Base-by-base conservation (phyloP, 2,113 vertebrate species). In the Scalopus aquaticus region DNA sequence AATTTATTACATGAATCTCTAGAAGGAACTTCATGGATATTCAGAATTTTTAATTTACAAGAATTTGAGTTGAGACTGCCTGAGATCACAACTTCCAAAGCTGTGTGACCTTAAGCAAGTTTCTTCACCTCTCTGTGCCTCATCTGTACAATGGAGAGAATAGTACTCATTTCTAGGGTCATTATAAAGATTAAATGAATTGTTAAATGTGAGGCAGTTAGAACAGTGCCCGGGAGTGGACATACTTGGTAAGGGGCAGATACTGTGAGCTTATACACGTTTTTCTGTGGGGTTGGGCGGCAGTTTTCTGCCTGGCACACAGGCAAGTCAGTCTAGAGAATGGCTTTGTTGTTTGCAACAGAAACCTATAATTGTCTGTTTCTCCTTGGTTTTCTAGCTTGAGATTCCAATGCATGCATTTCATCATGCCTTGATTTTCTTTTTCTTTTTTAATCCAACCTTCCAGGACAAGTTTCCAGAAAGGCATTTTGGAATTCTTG, bases 401-500 rank as follows among this genome's bases (percentile, higher is more conserved):
- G 37, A 39, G 76, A 82, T 49, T 56, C 62, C 64, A 82, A 1
- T 32, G 58, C 64, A 37, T 4, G 20, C 37, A 70, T 79, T 95
- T 92, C 96, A 79, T 93, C 54, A 58, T 79, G 83, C 72, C 67
- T 93, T 39, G 73, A 72, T 81, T 86, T 92, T 87, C 54, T 60
- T 56, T 20, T 6, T 9, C 24, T 73, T 72, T 93, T 90, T 91
- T 49, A 94, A 89, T 91, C 79, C 46, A 94, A 19, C 49, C 65
- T 90, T 92, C 83, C 26, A 79, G 65, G 73, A 92, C 42, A 39
- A 62, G 62, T 67, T 93, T 96, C 62, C 86, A 95, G 54, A 30
- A 60, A 90, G 51, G 60, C 92, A 93, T 67, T 87, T 91, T 91
- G 69, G 85, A 94, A 95, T 96, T 94, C 42, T 85, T 88, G 92